These are phyloP conservation scores for Halictus ligatus DNA, from an alignment of 2,888 invertebrate genomes.

Conservation along the genomic window DNA sequence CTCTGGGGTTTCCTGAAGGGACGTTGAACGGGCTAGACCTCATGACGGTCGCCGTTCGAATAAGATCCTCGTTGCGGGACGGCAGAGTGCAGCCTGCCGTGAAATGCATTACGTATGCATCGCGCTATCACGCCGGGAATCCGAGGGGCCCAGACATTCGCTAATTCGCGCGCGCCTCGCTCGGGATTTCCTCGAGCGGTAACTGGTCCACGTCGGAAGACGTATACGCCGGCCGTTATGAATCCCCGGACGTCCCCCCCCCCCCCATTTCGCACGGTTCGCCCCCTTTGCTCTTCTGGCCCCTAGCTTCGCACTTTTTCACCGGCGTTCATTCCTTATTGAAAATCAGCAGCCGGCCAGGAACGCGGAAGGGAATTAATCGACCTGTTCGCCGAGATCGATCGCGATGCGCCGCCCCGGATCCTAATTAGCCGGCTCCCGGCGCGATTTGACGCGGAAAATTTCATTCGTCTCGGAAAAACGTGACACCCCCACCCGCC, in stretches of 20 bases:
- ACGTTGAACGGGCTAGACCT: constrained; percentile 38
- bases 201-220: constrained; percentile 60
- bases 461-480: constrained; percentile 45
- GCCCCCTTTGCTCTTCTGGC: background rate
- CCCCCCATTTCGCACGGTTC: background rate
- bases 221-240: constrained; percentile 53
- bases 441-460: constrained; percentile 44
- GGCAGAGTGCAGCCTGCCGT: constrained; percentile 59
- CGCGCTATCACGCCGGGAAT: constrained; percentile 69
- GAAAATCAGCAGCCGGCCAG: constrained; percentile 41
- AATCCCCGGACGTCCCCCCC: constrained; percentile 51
- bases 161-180: constrained; percentile 60
- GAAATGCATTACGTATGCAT: constrained; percentile 76
- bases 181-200: constrained; percentile 65
- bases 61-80: constrained; percentile 60
- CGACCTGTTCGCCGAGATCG: constrained; percentile 45
- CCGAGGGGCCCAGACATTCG: constrained; percentile 69
- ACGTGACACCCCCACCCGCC: background rate
- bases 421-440: constrained; percentile 57
- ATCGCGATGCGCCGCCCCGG: constrained; percentile 41
- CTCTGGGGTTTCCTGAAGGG: constrained; percentile 38
- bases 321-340: constrained; percentile 52
- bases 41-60: constrained; percentile 53
- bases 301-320: constrained; percentile 44
- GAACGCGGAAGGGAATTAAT: constrained; percentile 50